Evolutionary conservation across 2,888 invertebrate genomes (phyloP).

Genomic region (Callosobruchus maculatus): DNA sequence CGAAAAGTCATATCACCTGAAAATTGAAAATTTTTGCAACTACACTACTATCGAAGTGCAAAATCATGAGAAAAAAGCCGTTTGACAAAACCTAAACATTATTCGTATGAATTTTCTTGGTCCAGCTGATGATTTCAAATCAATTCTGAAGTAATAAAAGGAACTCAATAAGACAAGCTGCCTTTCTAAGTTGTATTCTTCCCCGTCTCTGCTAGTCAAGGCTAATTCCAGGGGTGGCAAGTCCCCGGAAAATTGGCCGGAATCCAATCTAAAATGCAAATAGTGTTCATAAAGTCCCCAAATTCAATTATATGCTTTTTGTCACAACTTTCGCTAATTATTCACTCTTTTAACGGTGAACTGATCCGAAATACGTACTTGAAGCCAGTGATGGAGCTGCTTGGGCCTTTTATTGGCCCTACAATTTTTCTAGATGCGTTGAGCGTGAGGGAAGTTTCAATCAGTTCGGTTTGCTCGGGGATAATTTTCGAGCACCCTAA

Average conservation of each 20-base stretch:
- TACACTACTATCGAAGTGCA: too few relatives aligned
- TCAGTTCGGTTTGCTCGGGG: not conserved
- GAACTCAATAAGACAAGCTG: not conserved
- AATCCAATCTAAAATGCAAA: slow-evolving; percentile 47
- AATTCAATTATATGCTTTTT: slow-evolving; percentile 33
- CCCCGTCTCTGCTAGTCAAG: not conserved
- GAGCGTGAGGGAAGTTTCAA: not conserved
- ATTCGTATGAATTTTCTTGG: too few relatives aligned
- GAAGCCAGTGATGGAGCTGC: not conserved
- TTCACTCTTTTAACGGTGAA: slow-evolving; percentile 19
- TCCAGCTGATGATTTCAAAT: too few relatives aligned
- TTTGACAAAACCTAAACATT: too few relatives aligned
- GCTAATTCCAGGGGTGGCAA: slow-evolving; percentile 33
- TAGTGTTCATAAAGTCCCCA: slow-evolving; percentile 31
- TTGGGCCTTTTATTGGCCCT: not conserved
- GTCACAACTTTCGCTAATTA: slow-evolving; percentile 20
- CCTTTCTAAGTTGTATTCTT: not conserved
- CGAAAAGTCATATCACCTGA: too few relatives aligned
- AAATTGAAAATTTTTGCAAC: too few relatives aligned
- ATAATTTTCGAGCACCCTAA: not conserved
- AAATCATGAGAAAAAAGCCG: too few relatives aligned
- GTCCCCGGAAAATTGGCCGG: slow-evolving; percentile 43
- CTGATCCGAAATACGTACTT: slow-evolving; percentile 20
- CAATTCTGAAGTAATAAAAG: too few relatives aligned
- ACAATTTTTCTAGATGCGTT: not conserved